These are phyloP conservation scores for Trichosurus vulpecula DNA, from an alignment of 2,797 vertebrate species.

Conservation along the genomic window DNA sequence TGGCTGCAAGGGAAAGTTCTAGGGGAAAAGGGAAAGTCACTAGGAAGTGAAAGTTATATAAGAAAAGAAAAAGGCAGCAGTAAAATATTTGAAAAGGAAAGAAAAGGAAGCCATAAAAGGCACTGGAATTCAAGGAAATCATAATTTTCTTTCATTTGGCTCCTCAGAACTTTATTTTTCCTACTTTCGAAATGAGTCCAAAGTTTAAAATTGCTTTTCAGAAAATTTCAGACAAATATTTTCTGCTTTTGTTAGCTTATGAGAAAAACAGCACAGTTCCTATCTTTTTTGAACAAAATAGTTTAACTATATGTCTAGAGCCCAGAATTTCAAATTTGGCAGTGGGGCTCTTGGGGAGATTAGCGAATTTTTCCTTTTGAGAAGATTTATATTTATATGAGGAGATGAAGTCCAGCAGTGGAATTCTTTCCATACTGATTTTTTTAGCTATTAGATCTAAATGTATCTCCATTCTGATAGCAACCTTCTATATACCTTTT, in stretches of 20 bases:
- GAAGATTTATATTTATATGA: not conserved
- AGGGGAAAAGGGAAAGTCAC: not conserved
- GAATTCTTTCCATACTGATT: not conserved
- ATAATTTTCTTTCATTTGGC: not conserved
- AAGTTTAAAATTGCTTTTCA: not conserved
- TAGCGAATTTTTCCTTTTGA: not conserved
- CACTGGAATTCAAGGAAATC: not conserved
- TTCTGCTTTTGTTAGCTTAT: not conserved
- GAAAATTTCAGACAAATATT: not conserved
- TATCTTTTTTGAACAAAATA: not conserved
- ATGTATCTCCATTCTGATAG: not conserved
- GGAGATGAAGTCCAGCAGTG: not conserved
- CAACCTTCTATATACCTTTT: not conserved
- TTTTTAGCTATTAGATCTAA: not conserved
- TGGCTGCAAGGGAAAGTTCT: not conserved
- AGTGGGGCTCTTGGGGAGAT: not conserved
- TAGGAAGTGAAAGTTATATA: not conserved
- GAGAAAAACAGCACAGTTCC: not conserved
- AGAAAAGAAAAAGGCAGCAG: not conserved
- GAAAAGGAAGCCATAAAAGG: not conserved
- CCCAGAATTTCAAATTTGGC: not conserved
- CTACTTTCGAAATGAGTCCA: not conserved
- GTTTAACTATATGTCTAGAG: not conserved
- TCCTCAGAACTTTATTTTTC: not conserved
- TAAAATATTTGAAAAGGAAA: not conserved